Base-by-base conservation (phyloP, 2,888 invertebrate species). In the Philereme vetulata region DNA sequence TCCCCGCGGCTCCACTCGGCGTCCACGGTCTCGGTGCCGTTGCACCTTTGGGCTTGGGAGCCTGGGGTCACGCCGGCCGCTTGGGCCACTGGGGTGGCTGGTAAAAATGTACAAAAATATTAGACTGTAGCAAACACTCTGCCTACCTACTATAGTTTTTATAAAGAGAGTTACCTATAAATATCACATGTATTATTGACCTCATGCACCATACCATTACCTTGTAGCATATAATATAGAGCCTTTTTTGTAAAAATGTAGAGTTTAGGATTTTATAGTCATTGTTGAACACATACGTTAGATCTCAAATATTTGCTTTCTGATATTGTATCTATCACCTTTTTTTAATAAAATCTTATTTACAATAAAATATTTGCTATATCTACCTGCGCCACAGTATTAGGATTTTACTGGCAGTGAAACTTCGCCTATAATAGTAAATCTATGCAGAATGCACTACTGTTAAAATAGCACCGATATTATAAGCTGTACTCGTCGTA, bases 81-180 rank as follows among this genome's bases (percentile, higher is more conserved):
- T 67, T 77, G 63, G 79, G 77, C 44, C 78, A 51, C 65, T 75
- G 72, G 59, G 59, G 58, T 53, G 56, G 62, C 67, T 86, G 87
- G 85, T 87, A 75, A 88, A 79, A 45, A 73, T 68, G 65, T 71
- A 59, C 68, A 62, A 74, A 68, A 72, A 70, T 32, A 51, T 62
- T 72, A 71, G 67, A 72, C 60, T 72, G 64, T 72, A 70, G 66
- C 51, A 61, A 68, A 72, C 64, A 71, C 54, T 74, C 72, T 66
- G 69, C 72, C 70, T 72, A 75, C 72, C 74, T 78, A 76, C 63
- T 75, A 67, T 81, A 83, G 77, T 74, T 80, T 72, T 80, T 83
- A 87, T 86, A 86, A 87, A 90, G 89, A 89, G 90, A 90, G 90
- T 89, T 90, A 88, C 87, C 72, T 72, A 67, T 54, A 62, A 76